Percentiles rank a stretch among this genome's conserved stretches.
Conservation (phyloP, 2,888 invertebrate species). For the Brachyopa scutellaris region DNA sequence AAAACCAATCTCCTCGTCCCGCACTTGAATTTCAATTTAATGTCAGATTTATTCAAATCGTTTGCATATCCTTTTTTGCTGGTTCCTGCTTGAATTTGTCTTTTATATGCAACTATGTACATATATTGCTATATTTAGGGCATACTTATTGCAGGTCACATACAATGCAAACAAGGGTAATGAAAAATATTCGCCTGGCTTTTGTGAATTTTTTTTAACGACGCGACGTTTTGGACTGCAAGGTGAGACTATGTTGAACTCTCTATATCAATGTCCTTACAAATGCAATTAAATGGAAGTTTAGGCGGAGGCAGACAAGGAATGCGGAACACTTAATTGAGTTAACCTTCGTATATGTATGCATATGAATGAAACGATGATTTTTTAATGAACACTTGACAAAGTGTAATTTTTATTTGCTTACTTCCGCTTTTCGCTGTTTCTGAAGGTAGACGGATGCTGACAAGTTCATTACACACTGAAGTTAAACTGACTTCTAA, state of each 20-base stretch:
- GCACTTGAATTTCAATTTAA: slow-evolving; percentile 67
- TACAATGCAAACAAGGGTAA: slow-evolving; percentile 28
- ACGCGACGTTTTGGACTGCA: slow-evolving; percentile 28
- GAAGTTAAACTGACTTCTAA: too few relatives aligned
- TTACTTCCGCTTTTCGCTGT: slow-evolving; percentile 14
- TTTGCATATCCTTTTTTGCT: slow-evolving; percentile 59
- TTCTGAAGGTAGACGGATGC: too few relatives aligned
- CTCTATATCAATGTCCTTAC: not conserved
- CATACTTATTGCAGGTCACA: not conserved
- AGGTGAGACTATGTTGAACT: slow-evolving; percentile 34
- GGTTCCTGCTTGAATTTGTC: slow-evolving; percentile 7
- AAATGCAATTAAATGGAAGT: slow-evolving; percentile 62
- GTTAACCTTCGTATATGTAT: too few relatives aligned
- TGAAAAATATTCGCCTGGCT: slow-evolving; percentile 15
- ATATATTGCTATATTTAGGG: not conserved
- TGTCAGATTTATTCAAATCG: slow-evolving; percentile 70
- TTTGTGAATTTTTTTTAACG: slow-evolving; percentile 44
- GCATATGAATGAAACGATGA: slow-evolving; percentile 47
- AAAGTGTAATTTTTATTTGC: slow-evolving; percentile 45
- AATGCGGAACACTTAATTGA: not conserved
- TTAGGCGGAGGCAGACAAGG: slow-evolving; percentile 29
- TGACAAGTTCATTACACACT: too few relatives aligned
- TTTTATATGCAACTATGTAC: slow-evolving; percentile 13
- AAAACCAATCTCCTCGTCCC: not conserved
- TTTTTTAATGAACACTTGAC: slow-evolving; percentile 58